These are phyloP conservation scores for Spea bombifrons DNA, from an alignment of 2,113 vertebrate genomes.

Conservation along the genomic window DNA sequence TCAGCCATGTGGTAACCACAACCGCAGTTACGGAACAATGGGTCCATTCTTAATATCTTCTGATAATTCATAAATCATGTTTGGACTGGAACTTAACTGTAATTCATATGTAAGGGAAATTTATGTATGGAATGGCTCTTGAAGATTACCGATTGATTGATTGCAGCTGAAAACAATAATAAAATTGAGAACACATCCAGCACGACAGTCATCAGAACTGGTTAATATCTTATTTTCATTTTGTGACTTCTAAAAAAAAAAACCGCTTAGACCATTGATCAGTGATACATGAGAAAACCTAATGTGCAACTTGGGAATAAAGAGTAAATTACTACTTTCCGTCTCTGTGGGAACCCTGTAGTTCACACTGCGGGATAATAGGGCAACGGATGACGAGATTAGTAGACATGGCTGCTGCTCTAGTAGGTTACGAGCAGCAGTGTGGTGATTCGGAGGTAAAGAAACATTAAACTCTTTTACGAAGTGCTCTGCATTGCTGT, in stretches of 20 bases:
- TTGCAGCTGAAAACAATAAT: not conserved
- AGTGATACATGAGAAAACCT: not conserved
- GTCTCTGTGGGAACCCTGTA: not conserved
- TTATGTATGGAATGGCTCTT: not conserved
- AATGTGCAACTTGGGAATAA: not conserved
- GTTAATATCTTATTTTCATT: not conserved
- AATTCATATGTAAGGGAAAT: not conserved
- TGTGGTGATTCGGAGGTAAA: not conserved
- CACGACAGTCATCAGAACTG: not conserved
- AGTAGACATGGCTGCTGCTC: not conserved
- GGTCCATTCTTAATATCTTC: slow-evolving; percentile 1
- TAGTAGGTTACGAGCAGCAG: not conserved
- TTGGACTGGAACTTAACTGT: not conserved
- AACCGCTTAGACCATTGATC: not conserved
- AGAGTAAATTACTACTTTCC: not conserved
- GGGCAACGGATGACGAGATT: not conserved
- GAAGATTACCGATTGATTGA: not conserved
- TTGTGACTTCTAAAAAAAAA: not conserved
- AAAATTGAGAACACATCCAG: not conserved
- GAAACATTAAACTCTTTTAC: not conserved
- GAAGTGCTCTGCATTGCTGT: too few species aligned
- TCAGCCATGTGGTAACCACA: not conserved
- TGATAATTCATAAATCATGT: slow-evolving; percentile 2
- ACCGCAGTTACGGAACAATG: not conserved
- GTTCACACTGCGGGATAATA: not conserved